Evolutionary conservation across 2,797 vertebrate species (phyloP), one percentile per base, ranked within the genome.

Genomic region (Pseudotriccus pelzelni): DNA sequence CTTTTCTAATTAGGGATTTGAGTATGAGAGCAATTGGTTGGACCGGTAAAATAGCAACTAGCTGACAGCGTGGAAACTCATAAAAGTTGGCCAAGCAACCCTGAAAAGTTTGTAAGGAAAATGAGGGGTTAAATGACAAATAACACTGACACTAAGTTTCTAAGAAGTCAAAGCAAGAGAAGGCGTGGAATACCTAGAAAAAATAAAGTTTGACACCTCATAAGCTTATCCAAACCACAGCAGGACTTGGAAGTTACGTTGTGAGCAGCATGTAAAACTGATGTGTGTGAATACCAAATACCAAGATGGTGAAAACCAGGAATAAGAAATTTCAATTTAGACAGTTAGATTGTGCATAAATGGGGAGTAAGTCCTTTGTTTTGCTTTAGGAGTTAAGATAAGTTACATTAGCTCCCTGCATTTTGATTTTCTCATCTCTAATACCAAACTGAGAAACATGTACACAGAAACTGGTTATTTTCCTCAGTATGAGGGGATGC

Each of bases 381-480:
- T 90, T 28, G 30, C 62, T 90, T 75, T 46, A 59, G n/a, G 47
- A 68, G 27, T 53, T 91, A 21, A 84, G 32, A 7, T 32, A 73
- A 87, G 7, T 39, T 52, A 50, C 41, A 52, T 34, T 11, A 82
- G 5, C 28, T 85, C 17, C 11, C 23, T 5, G 0, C 27, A 72
- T 74, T 78, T 90, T 70, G 21, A 62, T 68, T 84, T 91, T 88
- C 76, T 85, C 25, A 41, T 49, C 43, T 89, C 25, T 62, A 76
- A 85, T 24, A 76, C 11, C 53, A 23, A 68, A 50, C 77, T 55
- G 22, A 87, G n/a, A 76, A 91, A 74, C 15, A n/a, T 0, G 1
- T 59, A 72, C 6, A 43, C 7, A 81, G 13, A 87, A 47, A 49
- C 16, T 52, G 46, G 28, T 32, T 58, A 5, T 64, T 84, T 83